Conservation (phyloP, 2,797 vertebrate genomes). For the Melanotaenia trifasciata region DNA sequence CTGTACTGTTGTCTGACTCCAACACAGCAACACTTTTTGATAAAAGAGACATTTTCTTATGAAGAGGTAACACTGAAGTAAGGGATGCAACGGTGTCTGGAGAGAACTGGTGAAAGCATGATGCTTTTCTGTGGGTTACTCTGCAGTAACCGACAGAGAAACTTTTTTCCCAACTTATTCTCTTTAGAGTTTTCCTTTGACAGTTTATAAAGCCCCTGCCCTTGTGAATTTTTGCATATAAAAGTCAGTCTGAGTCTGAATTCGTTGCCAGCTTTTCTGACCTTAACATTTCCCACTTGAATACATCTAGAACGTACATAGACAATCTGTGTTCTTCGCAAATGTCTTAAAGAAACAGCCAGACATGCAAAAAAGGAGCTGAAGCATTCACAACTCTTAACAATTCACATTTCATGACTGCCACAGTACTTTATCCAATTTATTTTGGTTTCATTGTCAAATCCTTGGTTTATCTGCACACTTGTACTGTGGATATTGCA, state of each 20-base stretch:
- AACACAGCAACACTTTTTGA: slow-evolving; percentile 22
- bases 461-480: neutral
- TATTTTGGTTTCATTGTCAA: neutral
- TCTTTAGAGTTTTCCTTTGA: neutral
- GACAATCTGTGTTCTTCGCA: neutral
- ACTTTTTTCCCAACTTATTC: neutral
- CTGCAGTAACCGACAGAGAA: too few species aligned
- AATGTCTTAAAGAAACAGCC: neutral
- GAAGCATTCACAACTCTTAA: neutral
- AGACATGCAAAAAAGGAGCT: neutral
- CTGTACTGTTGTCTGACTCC: slow-evolving; percentile 16
- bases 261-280: neutral
- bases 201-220: neutral
- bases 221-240: neutral
- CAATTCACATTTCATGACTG: neutral
- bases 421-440: neutral
- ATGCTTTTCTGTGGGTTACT: slow-evolving; percentile 10
- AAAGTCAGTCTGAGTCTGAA: neutral
- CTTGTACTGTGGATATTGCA: neutral
- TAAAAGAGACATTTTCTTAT: slow-evolving; percentile 27
- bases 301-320: neutral
- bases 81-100: neutral
- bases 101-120: neutral
- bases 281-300: neutral
- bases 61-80: slow-evolving; percentile 32